Percentiles rank a stretch among this genome's conserved stretches.
Conservation (phyloP, 1,140 invertebrate genomes). For the Tyrophagus putrescentiae region DNA sequence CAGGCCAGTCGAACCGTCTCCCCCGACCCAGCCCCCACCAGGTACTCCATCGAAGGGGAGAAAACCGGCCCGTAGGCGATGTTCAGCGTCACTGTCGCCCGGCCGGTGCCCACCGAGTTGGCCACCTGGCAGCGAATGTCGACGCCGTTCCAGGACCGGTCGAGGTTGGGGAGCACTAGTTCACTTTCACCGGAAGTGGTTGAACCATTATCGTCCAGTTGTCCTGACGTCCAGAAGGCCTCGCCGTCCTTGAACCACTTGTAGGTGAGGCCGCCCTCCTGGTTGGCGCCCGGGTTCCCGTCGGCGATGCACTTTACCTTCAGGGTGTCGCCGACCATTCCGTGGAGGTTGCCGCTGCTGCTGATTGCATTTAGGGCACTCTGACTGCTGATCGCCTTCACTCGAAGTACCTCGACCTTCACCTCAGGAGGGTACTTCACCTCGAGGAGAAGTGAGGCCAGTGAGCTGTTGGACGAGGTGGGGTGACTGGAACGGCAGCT, state of each 20-base stretch:
- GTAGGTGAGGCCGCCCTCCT: slow-evolving; percentile 51
- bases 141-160: slow-evolving; percentile 60
- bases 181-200: no score
- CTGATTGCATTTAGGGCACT: not conserved
- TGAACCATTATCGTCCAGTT: slow-evolving; percentile 63
- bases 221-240: slow-evolving; percentile 51
- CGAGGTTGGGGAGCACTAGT: slow-evolving; percentile 64
- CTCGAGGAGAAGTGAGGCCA: slow-evolving; percentile 30
- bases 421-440: slow-evolving; percentile 34
- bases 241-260: slow-evolving; percentile 37
- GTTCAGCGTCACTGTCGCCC: slow-evolving; percentile 66
- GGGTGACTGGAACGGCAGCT: slow-evolving; percentile 49
- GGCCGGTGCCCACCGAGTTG: slow-evolving; percentile 74
- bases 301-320: slow-evolving; percentile 64
- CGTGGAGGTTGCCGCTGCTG: not conserved
- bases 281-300: slow-evolving; percentile 57
- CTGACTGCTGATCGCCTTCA: not conserved
- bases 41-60: slow-evolving; percentile 50
- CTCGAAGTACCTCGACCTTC: slow-evolving; percentile 1
- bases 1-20: slow-evolving; percentile 65
- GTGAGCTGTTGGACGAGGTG: slow-evolving; percentile 29
- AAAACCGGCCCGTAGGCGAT: slow-evolving; percentile 65
- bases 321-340: slow-evolving; percentile 44
- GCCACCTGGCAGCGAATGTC: slow-evolving; percentile 77
- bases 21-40: slow-evolving; percentile 58